A percentile compares a stretch with the other conserved stretches of the same genome.
phyloP scores from a whole-genome alignment of 2,113 vertebrate genomes.

The Sterrhoptilus dennistouni region DNA sequence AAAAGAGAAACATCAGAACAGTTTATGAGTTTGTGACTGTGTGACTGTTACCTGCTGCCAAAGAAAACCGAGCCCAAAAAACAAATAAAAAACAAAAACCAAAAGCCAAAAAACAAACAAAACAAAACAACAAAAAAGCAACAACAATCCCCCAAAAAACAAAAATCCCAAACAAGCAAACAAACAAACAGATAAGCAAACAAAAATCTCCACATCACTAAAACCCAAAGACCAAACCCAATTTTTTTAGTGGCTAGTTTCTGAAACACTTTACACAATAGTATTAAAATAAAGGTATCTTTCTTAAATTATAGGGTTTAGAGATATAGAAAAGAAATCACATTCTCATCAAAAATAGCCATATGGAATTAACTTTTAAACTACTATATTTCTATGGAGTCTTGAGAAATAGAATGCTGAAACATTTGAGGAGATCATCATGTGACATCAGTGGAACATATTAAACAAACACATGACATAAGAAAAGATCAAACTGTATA shows the following conservation, averaged over 20 bases:
- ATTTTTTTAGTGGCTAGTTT: background rate
- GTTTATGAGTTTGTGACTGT: background rate
- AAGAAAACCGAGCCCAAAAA: background rate
- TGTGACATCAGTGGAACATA: background rate
- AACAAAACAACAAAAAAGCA: too few species aligned
- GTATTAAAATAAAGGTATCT: background rate
- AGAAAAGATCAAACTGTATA: background rate
- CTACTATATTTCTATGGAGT: background rate
- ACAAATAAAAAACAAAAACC: background rate
- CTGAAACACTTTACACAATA: background rate
- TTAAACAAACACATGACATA: background rate
- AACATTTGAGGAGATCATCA: background rate
- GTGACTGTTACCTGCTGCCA: background rate
- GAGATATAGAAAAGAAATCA: background rate
- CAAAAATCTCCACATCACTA: background rate
- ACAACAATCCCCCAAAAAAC: background rate
- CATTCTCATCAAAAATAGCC: background rate
- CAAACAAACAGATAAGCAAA: too few species aligned
- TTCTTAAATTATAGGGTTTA: background rate
- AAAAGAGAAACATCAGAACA: background rate
- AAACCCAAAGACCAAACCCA: rapidly evolving
- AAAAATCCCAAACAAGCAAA: background rate
- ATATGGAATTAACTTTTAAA: background rate
- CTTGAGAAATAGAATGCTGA: background rate
- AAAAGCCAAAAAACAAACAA: background rate